A percentile compares a stretch with the other conserved stretches of the same genome.
These are phyloP conservation scores for Meriones psammophilus DNA, from an alignment of 2,797 vertebrate genomes.

Conservation along the genomic window DNA sequence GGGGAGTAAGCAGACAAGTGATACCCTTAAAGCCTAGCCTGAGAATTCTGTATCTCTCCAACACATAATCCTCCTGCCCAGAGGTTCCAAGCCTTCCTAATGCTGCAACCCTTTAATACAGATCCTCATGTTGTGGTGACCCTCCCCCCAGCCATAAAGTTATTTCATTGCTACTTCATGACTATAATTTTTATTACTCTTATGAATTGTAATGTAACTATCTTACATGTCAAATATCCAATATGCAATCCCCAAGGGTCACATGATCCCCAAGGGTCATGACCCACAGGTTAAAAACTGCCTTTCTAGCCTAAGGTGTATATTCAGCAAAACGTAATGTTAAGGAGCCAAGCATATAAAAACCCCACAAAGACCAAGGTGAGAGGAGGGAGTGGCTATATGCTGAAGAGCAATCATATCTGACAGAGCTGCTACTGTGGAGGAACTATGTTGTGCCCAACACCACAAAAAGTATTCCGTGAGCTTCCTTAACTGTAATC, in stretches of 20 bases:
- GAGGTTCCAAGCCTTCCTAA: neutral
- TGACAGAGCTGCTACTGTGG: neutral
- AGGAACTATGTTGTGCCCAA: neutral
- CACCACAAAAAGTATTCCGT: neutral
- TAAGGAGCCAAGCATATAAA: neutral
- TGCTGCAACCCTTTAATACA: neutral
- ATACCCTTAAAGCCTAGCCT: neutral
- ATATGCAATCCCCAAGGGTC: no score
- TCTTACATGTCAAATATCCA: no score
- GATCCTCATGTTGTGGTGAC: neutral
- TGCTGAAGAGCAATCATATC: neutral
- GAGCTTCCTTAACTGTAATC: neutral
- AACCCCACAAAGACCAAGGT: neutral
- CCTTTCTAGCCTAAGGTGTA: neutral
- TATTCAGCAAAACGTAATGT: neutral
- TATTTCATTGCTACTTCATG: neutral
- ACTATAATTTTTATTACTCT: neutral
- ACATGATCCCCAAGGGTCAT: no score
- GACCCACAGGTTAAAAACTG: no score
- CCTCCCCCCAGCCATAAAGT: neutral
- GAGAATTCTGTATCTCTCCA: neutral
- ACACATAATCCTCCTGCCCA: neutral
- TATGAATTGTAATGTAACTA: no score
- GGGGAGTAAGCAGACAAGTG: neutral
- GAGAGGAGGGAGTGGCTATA: neutral